These are phyloP conservation scores for Cataglyphis hispanica DNA, from an alignment of 1,140 invertebrate species.

Conservation along the genomic window DNA sequence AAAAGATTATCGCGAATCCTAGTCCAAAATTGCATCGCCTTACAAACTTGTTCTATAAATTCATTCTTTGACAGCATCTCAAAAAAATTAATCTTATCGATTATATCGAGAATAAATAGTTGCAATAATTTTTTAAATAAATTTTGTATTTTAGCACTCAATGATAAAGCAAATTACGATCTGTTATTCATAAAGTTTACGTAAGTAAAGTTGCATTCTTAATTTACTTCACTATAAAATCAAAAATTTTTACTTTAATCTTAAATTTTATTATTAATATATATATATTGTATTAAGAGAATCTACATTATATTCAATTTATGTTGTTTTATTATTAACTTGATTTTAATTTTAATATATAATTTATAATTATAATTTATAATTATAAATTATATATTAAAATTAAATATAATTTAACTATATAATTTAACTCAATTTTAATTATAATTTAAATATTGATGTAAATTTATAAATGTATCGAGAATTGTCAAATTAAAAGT, in stretches of 20 bases:
- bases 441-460: too few species aligned
- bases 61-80: background rate
- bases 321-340: background rate
- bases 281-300: background rate
- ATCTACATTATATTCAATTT: background rate
- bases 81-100: background rate
- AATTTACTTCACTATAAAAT: background rate
- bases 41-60: background rate
- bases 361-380: too few species aligned
- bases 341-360: too few species aligned
- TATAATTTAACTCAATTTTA: too few species aligned
- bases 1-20: background rate
- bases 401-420: too few species aligned
- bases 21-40: background rate
- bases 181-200: background rate
- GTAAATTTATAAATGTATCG: too few species aligned
- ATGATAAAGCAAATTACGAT: background rate
- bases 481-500: too few species aligned
- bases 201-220: background rate
- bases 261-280: background rate
- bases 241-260: background rate
- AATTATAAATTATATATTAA: too few species aligned
- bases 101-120: background rate
- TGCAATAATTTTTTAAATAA: background rate
- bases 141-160: background rate